Evolutionary conservation across 2,113 vertebrate genomes (phyloP), one percentile per base, ranked within the genome.

Genomic region (Osmerus mordax): DNA sequence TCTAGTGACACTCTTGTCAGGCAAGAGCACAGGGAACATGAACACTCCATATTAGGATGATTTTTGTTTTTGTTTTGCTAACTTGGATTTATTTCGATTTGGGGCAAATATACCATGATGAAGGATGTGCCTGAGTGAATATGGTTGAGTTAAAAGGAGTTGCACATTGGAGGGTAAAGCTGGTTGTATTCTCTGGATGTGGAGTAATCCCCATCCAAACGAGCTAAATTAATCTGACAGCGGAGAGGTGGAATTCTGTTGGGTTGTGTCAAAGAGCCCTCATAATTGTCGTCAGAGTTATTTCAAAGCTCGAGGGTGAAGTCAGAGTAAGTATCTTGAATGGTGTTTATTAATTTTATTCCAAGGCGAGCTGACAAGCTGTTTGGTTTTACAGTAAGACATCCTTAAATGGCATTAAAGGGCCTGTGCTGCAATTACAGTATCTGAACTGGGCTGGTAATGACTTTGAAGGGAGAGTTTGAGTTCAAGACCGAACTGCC

Each of bases 171-270:
- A 62, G 14, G 28, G 19, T 62, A 28, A 62, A 28, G 60, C 14
- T 11, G 58, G 8, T 60, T 60, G 58, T 15, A 23, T 5, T 63
- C 28, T 18, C 13, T 21, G 41, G 66, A 41, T 55, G 67, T 29
- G 32, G n/a, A 56, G 47, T 54, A 52, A 68, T 68, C 55, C 41
- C 51, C 23, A 18, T 74, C n/a, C 18, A 6, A 56, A 69, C 23
- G 3, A 68, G 41, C 12, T 28, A 55, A 28, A 15, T 47, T 59
- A 67, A 67, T 52, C 65, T 15, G 63, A 61, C 19, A 73, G 55
- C 6, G 12, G 21, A 60, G 41, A 13, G 13, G 41, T 16, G 25
- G 55, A 62, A 55, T 28, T 32, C 15, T 8, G 54, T 74, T 19
- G 7, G 54, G 16, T 4, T 19, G 56, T 36, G 16, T 62, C 41